These are phyloP conservation scores for Holothuria scabra DNA, from an alignment of 53 echinoderm and acorn worm genomes.

Conservation along the genomic window DNA sequence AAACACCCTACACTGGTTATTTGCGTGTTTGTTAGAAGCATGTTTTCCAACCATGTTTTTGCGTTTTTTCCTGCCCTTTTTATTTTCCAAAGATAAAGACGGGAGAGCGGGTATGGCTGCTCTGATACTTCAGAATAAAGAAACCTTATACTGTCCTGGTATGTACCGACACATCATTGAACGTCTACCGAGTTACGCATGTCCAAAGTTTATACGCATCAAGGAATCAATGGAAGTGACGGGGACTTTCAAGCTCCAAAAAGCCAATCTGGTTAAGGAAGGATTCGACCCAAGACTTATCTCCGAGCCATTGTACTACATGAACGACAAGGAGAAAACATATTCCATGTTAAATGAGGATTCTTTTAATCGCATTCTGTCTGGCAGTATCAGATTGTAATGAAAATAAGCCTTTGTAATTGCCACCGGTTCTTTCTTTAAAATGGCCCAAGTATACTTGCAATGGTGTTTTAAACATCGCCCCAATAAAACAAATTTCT, in stretches of 20 bases:
- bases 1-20: no score
- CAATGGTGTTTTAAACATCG: no score
- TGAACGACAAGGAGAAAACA: slow-evolving; percentile 55
- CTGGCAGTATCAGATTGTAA: slow-evolving; percentile 25
- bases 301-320: slow-evolving; percentile 64
- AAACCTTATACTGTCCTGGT: slow-evolving; percentile 50
- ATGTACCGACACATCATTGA: slow-evolving; percentile 69
- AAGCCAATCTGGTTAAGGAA: slow-evolving; percentile 59
- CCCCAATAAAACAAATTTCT: no score
- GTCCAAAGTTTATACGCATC: slow-evolving; percentile 79
- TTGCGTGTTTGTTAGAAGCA: no score
- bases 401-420: no score
- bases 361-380: slow-evolving; percentile 5
- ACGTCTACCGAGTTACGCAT: slow-evolving; percentile 78
- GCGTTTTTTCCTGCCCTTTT: no score
- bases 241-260: slow-evolving; percentile 65
- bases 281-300: slow-evolving; percentile 68
- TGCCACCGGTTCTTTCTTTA: no score
- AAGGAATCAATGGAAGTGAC: slow-evolving; percentile 65
- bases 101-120: slow-evolving; percentile 95
- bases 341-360: slow-evolving; percentile 57
- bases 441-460: no score
- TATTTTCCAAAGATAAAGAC: slow-evolving; percentile 49
- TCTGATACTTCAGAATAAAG: slow-evolving; percentile 52
- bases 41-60: no score